Evolutionary conservation across 2,797 vertebrate genomes (phyloP).

Genomic region (Phoebastria nigripes): DNA sequence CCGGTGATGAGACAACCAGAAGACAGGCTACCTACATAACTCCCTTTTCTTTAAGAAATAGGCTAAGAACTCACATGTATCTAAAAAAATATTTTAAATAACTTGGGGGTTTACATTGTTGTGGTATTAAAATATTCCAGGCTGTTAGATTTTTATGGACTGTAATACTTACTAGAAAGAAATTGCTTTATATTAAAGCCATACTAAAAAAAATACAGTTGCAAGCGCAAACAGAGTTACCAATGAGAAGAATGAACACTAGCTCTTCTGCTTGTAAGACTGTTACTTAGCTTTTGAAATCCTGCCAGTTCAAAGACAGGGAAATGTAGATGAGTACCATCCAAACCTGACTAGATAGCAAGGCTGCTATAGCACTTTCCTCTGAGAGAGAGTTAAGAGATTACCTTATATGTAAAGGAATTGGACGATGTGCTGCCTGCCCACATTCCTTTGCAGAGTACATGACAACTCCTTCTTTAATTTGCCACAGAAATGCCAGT

Average conservation of each 20-base stretch:
- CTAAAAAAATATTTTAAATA: neutral
- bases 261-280: conserved; percentile 23
- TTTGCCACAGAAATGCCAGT: conserved; percentile 41
- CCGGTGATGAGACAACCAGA: neutral
- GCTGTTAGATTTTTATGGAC: neutral
- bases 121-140: neutral
- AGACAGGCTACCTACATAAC: neutral
- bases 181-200: neutral
- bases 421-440: conserved; percentile 21
- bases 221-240: neutral
- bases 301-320: conserved; percentile 25
- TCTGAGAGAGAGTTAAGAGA: conserved; percentile 40
- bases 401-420: conserved; percentile 61
- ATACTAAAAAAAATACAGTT: neutral
- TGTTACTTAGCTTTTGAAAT: conserved; percentile 24
- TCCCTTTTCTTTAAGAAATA: neutral
- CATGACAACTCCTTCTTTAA: conserved; percentile 53
- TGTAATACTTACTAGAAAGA: neutral
- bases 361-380: neutral
- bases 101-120: neutral
- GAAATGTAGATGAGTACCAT: conserved; percentile 32
- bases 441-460: conserved; percentile 49
- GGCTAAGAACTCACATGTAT: neutral
- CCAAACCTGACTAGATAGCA: conserved; percentile 40
- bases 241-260: neutral